These are phyloP conservation scores for Sanderia malayensis DNA, from an alignment of 30 jellyfish, hydroid and myxozoan genomes.

Conservation along the genomic window DNA sequence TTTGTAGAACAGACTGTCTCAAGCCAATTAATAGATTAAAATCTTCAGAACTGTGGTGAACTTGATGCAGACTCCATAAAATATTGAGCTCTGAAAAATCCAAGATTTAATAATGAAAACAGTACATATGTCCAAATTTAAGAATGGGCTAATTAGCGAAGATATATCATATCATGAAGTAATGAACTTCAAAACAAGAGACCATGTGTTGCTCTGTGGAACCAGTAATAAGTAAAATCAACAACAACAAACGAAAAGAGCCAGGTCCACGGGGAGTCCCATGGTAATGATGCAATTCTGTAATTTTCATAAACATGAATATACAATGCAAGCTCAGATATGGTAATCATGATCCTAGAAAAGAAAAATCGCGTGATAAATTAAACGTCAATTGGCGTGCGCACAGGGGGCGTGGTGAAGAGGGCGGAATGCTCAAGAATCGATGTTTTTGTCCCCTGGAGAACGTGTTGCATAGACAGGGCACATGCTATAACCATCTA, in stretches of 20 bases:
- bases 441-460: no score
- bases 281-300: constrained; percentile 59
- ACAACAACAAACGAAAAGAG: constrained; percentile 43
- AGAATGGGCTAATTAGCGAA: no score
- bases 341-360: constrained; percentile 29
- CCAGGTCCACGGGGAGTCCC: constrained; percentile 91
- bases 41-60: constrained; percentile 90
- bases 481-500: no score
- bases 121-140: no score
- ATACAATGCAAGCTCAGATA: constrained; percentile 45
- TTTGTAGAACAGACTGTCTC: constrained; percentile 71
- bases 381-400: no score
- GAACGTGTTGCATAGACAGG: no score
- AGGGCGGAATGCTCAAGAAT: no score
- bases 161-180: no score
- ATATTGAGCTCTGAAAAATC: constrained; percentile 77
- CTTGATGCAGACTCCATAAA: constrained; percentile 87
- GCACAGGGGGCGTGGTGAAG: no score
- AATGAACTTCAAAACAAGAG: no score
- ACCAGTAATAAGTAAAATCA: constrained; percentile 74
- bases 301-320: constrained; percentile 49
- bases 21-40: constrained; percentile 73
- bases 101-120: no score
- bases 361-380: no score
- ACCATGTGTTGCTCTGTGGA: constrained; percentile 92